Conservation (phyloP, 2,113 vertebrate genomes). For the Hassar affinis region DNA sequence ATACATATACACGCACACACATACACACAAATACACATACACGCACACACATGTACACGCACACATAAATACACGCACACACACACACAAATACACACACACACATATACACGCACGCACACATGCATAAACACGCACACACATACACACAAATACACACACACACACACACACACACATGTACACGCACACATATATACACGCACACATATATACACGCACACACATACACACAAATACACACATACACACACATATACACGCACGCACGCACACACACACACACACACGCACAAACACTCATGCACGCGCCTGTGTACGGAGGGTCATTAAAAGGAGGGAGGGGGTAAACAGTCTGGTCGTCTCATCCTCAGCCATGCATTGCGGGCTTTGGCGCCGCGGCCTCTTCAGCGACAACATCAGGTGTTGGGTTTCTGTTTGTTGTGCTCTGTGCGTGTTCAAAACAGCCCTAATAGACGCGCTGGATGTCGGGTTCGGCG, state of each 20-base stretch:
- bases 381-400: conserved; percentile 74
- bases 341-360: conserved; percentile 53
- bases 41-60: too few species aligned
- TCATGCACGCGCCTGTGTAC: background rate
- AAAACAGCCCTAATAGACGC: conserved; percentile 62
- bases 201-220: background rate
- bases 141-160: too few species aligned
- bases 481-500: conserved; percentile 67
- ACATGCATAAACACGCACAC: too few species aligned
- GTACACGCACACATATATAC: too few species aligned
- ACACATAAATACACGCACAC: too few species aligned
- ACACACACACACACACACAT: too few species aligned
- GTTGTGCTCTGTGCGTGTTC: conserved; percentile 69
- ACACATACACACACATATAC: background rate
- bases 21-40: too few species aligned
- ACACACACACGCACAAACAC: background rate
- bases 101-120: too few species aligned
- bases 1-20: too few species aligned
- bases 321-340: conserved; percentile 31
- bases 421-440: conserved; percentile 81
- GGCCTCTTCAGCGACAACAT: conserved; percentile 74
- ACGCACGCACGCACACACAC: background rate
- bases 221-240: background rate
- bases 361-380: conserved; percentile 75
- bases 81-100: too few species aligned